These are phyloP conservation scores for Mesoclemmys tuberculata DNA, from an alignment of 2,113 vertebrate genomes.

Conservation along the genomic window DNA sequence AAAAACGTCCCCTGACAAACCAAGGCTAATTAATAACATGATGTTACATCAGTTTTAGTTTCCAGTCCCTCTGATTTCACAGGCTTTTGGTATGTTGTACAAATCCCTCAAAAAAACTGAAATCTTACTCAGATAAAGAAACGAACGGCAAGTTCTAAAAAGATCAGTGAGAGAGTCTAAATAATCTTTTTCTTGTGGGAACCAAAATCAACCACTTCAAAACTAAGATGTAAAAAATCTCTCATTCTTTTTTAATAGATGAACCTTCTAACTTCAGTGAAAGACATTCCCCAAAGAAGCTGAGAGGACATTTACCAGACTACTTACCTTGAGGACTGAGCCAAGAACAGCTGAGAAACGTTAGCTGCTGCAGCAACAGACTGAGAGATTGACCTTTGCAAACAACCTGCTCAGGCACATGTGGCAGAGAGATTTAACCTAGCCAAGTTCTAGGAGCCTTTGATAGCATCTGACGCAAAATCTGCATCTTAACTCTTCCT, in stretches of 20 bases:
- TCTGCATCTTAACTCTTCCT: constrained; percentile 75
- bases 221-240: not conserved
- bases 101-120: constrained; percentile 20
- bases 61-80: not conserved
- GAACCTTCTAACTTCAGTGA: constrained; percentile 19
- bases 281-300: constrained; percentile 11
- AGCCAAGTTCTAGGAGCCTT: constrained; percentile 60
- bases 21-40: not conserved
- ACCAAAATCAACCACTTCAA: not conserved
- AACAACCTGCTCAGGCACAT: constrained; percentile 73
- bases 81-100: not conserved
- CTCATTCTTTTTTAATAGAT: not conserved
- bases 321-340: constrained; percentile 76
- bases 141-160: not conserved
- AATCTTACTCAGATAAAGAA: constrained; percentile 7
- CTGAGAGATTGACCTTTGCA: constrained; percentile 69
- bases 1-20: constrained; percentile 2
- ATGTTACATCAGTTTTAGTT: not conserved
- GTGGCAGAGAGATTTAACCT: constrained; percentile 67
- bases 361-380: constrained; percentile 46
- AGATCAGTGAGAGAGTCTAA: not conserved
- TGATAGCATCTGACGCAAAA: constrained; percentile 76
- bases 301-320: constrained; percentile 11
- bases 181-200: not conserved
- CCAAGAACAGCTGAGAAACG: constrained; percentile 55